phyloP scores from a whole-genome alignment of 2,888 invertebrate species.

The Clitarchus hookeri region DNA sequence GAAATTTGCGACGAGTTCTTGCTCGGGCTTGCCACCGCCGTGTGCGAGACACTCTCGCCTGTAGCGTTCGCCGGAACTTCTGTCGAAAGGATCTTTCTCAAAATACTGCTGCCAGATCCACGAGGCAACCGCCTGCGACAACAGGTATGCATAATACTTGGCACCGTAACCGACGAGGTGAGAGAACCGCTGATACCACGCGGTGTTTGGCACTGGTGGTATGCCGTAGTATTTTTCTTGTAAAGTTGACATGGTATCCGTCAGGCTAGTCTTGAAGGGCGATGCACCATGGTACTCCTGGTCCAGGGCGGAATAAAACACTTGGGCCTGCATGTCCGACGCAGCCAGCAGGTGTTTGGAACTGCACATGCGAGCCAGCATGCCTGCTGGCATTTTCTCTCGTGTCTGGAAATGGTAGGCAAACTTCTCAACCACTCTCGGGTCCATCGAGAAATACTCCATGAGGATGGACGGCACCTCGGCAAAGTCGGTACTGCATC shows the following conservation, averaged over 20 bases:
- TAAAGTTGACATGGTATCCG: slow-evolving; percentile 73
- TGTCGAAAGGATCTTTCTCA: slow-evolving; percentile 73
- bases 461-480: slow-evolving; percentile 98
- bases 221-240: slow-evolving; percentile 85
- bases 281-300: slow-evolving; percentile 80
- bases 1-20: slow-evolving; percentile 76
- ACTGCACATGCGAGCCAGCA: slow-evolving; percentile 78
- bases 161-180: slow-evolving; percentile 98
- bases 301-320: slow-evolving; percentile 91
- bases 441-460: slow-evolving; percentile 95
- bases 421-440: slow-evolving; percentile 80
- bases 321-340: slow-evolving; percentile 85
- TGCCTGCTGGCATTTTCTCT: slow-evolving; percentile 77
- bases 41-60: slow-evolving; percentile 77
- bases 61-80: slow-evolving; percentile 78
- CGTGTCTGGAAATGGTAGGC: slow-evolving; percentile 91
- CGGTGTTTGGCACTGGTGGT: slow-evolving; percentile 87
- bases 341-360: slow-evolving; percentile 88
- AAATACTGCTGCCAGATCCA: slow-evolving; percentile 92
- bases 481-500: slow-evolving; percentile 97
- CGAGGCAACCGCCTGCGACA: slow-evolving; percentile 91
- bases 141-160: slow-evolving; percentile 96
- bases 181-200: slow-evolving; percentile 95
- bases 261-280: slow-evolving; percentile 63
- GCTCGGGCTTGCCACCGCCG: slow-evolving; percentile 87